Evolutionary conservation across 2,797 vertebrate species (phyloP).

Genomic region (Meda fulgida): DNA sequence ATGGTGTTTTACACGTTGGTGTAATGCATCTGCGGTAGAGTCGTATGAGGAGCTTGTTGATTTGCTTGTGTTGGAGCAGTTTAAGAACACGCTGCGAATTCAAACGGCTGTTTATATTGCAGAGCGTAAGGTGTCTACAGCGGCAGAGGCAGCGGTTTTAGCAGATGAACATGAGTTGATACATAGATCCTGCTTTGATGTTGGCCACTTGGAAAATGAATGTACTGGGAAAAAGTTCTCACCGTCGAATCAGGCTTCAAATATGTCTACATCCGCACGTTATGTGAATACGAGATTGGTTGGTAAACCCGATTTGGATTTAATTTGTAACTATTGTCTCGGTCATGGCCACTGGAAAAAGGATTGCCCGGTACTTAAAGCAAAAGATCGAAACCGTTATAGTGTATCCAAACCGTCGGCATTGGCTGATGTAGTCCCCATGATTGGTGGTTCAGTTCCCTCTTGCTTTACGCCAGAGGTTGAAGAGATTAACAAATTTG

Average conservation of each 20-base stretch:
- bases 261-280: not conserved
- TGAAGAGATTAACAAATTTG: fast-evolving
- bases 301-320: not conserved
- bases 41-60: too few species aligned
- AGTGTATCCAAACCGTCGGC: not conserved
- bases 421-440: not conserved
- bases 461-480: not conserved
- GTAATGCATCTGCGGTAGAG: too few species aligned
- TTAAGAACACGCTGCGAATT: not conserved
- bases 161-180: not conserved
- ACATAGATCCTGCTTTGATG: not conserved
- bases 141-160: not conserved
- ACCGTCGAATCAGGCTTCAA: not conserved
- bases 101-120: not conserved
- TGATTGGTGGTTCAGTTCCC: not conserved
- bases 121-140: not conserved
- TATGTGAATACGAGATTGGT: not conserved
- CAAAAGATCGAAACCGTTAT: not conserved
- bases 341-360: not conserved
- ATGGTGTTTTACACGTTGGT: too few species aligned
- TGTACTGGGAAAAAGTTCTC: not conserved
- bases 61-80: too few species aligned
- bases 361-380: not conserved
- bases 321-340: not conserved
- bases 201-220: not conserved